Evolutionary conservation across 2,888 invertebrate species (phyloP), one percentile per base, ranked within the genome.

Genomic region (Polylopha cassiicola): DNA sequence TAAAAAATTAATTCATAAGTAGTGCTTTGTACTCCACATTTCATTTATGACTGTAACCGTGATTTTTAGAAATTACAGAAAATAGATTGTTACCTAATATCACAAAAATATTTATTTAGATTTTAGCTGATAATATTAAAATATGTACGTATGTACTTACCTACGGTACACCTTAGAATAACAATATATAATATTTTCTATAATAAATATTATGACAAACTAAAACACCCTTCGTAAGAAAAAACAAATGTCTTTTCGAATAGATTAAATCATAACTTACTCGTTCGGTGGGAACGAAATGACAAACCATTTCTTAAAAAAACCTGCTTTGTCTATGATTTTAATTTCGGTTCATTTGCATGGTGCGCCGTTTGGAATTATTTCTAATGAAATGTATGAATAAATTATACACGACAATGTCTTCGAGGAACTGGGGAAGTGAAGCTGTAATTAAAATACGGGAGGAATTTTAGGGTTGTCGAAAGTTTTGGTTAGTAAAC

Each of bases 371-470:
- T 56, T 61, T 56, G 43, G 62, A 66, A 68, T 73, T 63, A 68
- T 68, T 73, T 74, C 60, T 73, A 69, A 74, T 70, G 67, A 69
- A 73, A 73, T 70, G 63, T 64, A 67, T 77, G 78, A 80, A 84
- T 81, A 73, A 73, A 82, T 81, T 82, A 79, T 64, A 50, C 57
- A 51, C 66, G 59, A 77, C 79, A 79, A 81, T 79, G 67, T 82
- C 82, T 82, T 80, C 49, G 58, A 72, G 69, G 55, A 50, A 56
- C 55, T 54, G 61, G 61, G 77, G 78, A 77, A 74, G 65, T 68
- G 70, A 74, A 68, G 69, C 55, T 65, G 65, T 81, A 82, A 84
- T 84, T 84, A 84, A 84, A 82, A 77, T 68, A 61, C 58, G 57
- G 55, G 46, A 50, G 50, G 44, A 29, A 21, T 16, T 27, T 13